Evolutionary conservation across 2,113 vertebrate species (phyloP).

Genomic region (Pycnonotus jocosus): DNA sequence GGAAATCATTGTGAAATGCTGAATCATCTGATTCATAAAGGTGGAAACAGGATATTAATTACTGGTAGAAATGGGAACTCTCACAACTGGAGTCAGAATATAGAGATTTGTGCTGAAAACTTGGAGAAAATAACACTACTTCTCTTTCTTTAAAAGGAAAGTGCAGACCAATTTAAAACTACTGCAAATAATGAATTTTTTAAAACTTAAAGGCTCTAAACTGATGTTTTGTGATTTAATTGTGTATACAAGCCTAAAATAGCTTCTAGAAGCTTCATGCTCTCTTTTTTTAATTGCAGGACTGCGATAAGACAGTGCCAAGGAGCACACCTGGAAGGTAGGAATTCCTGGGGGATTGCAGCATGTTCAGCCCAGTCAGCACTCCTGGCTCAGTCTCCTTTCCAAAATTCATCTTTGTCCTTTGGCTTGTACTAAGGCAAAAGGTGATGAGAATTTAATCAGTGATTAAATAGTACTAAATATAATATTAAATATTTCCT

Average conservation of each 20-base stretch:
- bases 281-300: slow-evolving; percentile 66
- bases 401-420: background rate
- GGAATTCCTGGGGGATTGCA: slow-evolving; percentile 15
- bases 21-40: background rate
- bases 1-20: background rate
- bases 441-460: background rate
- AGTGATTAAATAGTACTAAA: background rate
- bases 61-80: background rate
- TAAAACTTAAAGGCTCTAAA: background rate
- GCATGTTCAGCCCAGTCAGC: background rate
- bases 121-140: background rate
- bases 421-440: background rate
- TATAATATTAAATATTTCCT: background rate
- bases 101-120: background rate
- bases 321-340: slow-evolving; percentile 90
- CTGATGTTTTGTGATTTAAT: background rate
- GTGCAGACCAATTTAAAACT: background rate
- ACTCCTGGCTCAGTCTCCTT: background rate
- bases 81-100: background rate
- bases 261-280: slow-evolving; percentile 22
- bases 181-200: background rate
- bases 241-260: background rate
- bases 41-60: background rate
- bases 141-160: background rate
- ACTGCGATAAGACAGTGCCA: slow-evolving; percentile 88